A percentile compares a stretch with the other conserved stretches of the same genome.
Evolutionary conservation across 1,140 invertebrate genomes (phyloP).

Genomic region (Drosophila nasuta): DNA sequence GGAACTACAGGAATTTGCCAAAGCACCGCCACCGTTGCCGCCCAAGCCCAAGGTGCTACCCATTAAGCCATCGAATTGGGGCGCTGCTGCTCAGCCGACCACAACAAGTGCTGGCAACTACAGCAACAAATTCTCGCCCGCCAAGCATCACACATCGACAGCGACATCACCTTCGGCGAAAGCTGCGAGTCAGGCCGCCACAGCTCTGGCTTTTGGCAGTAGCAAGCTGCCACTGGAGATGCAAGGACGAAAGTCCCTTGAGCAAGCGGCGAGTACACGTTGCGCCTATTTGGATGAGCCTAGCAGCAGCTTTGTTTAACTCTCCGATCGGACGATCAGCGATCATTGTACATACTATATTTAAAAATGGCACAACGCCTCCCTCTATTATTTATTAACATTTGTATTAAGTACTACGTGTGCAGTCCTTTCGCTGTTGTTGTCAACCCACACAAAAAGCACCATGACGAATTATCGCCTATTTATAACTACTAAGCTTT

Average conservation of each 20-base stretch:
- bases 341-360: constrained; percentile 42
- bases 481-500: constrained; percentile 64
- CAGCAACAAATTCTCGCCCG: constrained; percentile 69
- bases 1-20: constrained; percentile 63
- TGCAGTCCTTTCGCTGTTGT: constrained; percentile 29
- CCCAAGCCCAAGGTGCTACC: constrained; percentile 87
- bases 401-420: constrained; percentile 30
- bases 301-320: constrained; percentile 88
- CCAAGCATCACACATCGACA: constrained; percentile 47
- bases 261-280: constrained; percentile 62
- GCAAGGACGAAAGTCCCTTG: constrained; percentile 59
- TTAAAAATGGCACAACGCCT: constrained; percentile 11
- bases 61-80: constrained; percentile 87
- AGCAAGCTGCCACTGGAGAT: constrained; percentile 67
- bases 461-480: constrained; percentile 60
- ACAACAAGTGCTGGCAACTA: constrained; percentile 45
- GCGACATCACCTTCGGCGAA: constrained; percentile 54
- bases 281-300: constrained; percentile 87
- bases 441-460: constrained; percentile 14
- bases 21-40: constrained; percentile 86
- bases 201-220: constrained; percentile 82
- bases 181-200: background rate
- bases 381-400: constrained; percentile 65
- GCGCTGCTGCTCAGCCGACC: constrained; percentile 57
- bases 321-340: constrained; percentile 18